phyloP scores from a whole-genome alignment of 1,140 invertebrate species.

The Holcopasites calliopsidis region DNA sequence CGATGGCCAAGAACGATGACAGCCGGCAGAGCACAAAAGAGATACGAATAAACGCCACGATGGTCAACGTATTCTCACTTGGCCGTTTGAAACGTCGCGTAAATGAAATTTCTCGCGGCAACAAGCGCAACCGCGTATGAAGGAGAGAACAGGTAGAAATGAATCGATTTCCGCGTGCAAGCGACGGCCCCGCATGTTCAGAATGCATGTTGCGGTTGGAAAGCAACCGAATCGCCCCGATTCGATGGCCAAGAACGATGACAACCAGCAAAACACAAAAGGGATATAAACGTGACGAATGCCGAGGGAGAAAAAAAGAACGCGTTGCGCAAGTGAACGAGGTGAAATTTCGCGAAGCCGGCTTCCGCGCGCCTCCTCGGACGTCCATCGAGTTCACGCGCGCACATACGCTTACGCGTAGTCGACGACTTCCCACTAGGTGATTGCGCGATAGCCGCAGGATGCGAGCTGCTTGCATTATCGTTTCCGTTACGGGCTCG shows the following conservation, averaged over 20 bases:
- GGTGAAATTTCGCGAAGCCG: constrained; percentile 44
- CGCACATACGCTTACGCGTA: constrained; percentile 36
- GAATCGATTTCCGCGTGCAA: neutral
- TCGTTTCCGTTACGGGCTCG: constrained; percentile 64
- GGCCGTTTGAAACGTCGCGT: neutral
- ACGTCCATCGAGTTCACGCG: neutral
- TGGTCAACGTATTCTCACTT: neutral
- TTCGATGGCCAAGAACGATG: neutral
- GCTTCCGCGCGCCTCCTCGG: neutral
- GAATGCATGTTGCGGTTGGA: constrained; percentile 8
- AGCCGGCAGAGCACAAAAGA: neutral
- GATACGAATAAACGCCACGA: too few relatives aligned
- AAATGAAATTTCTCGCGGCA: too few relatives aligned
- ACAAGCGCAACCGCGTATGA: neutral
- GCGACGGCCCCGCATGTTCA: neutral
- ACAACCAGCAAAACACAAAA: neutral
- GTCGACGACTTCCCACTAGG: constrained; percentile 65
- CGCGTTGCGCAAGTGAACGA: constrained; percentile 19
- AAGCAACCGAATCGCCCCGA: neutral
- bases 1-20: neutral
- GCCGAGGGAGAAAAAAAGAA: neutral
- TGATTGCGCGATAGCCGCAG: constrained; percentile 64
- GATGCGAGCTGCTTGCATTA: constrained; percentile 65
- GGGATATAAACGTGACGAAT: neutral
- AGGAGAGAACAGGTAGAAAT: constrained; percentile 9